These are phyloP conservation scores for Synanthedon andrenaeformis DNA, from an alignment of 2,888 invertebrate genomes.

Conservation along the genomic window DNA sequence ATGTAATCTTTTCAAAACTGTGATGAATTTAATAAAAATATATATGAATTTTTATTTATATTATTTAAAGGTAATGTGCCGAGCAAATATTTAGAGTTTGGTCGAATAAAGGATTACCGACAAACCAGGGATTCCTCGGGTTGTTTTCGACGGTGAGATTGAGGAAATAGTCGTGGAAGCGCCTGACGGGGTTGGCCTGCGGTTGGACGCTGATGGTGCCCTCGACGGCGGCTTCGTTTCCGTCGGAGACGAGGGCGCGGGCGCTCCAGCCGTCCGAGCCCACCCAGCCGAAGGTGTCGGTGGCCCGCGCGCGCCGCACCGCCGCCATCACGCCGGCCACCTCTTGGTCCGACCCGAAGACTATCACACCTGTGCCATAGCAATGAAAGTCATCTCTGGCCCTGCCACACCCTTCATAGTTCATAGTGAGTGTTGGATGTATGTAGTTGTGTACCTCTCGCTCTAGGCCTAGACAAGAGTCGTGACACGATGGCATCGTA, in stretches of 20 bases:
- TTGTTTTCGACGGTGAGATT: constrained; percentile 88
- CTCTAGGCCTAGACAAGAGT: constrained; percentile 84
- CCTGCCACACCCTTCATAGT: not conserved
- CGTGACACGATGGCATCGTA: constrained; percentile 89
- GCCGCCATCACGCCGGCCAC: constrained; percentile 96
- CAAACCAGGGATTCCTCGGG: constrained; percentile 94
- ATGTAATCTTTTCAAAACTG: too few species aligned
- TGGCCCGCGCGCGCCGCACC: constrained; percentile 83
- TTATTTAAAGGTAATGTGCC: not conserved
- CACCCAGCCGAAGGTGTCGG: constrained; percentile 92
- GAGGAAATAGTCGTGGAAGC: constrained; percentile 89
- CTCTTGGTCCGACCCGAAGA: constrained; percentile 96
- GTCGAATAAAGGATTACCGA: constrained; percentile 69
- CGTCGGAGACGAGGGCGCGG: constrained; percentile 84
- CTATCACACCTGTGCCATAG: constrained; percentile 81
- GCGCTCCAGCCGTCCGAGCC: constrained; percentile 97
- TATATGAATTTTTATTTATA: too few species aligned
- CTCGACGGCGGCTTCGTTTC: constrained; percentile 83
- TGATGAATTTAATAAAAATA: too few species aligned
- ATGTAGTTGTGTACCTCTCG: constrained; percentile 88
- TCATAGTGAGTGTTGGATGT: not conserved
- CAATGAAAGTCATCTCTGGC: not conserved
- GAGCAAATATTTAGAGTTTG: not conserved
- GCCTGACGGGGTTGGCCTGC: constrained; percentile 86
- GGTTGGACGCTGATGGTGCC: constrained; percentile 93